phyloP scores from a whole-genome alignment of 2,888 invertebrate species.

The Allacma fusca region DNA sequence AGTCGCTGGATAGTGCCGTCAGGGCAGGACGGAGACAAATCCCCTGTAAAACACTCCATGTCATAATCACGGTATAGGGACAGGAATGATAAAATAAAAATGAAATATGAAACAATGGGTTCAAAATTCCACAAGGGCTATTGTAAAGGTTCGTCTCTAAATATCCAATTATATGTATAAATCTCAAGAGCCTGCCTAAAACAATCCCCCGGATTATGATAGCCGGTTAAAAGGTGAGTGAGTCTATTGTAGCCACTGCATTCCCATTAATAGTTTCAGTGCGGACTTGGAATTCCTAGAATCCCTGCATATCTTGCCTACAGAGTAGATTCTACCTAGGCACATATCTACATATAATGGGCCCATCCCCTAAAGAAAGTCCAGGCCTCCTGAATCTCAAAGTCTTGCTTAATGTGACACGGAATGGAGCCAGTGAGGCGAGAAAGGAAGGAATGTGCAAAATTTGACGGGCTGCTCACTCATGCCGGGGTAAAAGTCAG shows the following conservation, averaged over 20 bases:
- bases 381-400: background rate
- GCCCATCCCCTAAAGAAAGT: background rate
- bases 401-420: background rate
- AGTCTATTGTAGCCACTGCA: too few relatives aligned
- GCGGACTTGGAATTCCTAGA: too few relatives aligned
- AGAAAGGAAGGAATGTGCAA: background rate
- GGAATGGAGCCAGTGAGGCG: background rate
- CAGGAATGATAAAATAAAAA: constrained; percentile 3
- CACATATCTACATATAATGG: too few relatives aligned
- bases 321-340: too few relatives aligned
- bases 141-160: background rate
- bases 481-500: constrained; percentile 5
- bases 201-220: too few relatives aligned
- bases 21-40: background rate
- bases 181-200: too few relatives aligned
- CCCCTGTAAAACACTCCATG: background rate
- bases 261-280: too few relatives aligned
- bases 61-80: background rate
- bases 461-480: background rate
- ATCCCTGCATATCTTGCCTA: too few relatives aligned
- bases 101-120: background rate
- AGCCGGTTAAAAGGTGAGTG: too few relatives aligned
- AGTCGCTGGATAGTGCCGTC: background rate
- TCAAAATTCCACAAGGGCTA: background rate
- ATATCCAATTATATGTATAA: too few relatives aligned